Evolutionary conservation across 2,797 vertebrate genomes (phyloP).

Genomic region (Calcarius lapponicus): DNA sequence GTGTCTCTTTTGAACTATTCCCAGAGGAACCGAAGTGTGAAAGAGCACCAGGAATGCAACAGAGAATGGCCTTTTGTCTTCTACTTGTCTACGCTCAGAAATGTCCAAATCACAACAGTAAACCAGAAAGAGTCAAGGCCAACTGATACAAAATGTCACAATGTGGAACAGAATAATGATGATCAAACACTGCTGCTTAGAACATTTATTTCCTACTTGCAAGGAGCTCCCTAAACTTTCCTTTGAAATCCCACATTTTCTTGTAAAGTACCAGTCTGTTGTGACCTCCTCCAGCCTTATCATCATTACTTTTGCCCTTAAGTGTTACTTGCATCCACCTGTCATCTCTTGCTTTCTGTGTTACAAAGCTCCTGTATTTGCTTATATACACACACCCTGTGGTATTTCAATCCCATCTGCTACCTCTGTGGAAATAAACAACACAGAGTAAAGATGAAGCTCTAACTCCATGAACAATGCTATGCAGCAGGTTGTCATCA

Average conservation of each 20-base stretch:
- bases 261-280: background rate
- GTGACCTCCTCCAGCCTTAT: background rate
- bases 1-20: background rate
- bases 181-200: background rate
- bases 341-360: background rate
- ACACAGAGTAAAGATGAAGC: background rate
- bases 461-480: background rate
- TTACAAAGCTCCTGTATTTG: background rate
- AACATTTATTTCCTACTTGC: background rate
- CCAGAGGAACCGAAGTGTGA: background rate
- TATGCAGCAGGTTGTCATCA: background rate
- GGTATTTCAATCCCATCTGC: background rate
- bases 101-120: background rate
- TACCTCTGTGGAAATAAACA: background rate
- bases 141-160: background rate
- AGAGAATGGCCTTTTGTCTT: background rate
- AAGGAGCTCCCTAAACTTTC: background rate
- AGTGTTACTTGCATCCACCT: background rate
- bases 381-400: background rate
- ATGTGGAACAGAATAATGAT: background rate
- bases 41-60: background rate
- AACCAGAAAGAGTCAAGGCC: background rate
- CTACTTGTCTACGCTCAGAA: background rate
- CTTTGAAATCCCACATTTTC: background rate
- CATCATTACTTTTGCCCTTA: background rate